Evolutionary conservation across 2,113 vertebrate species (phyloP), one percentile per base, ranked within the genome.

Genomic region (Scophthalmus maximus): DNA sequence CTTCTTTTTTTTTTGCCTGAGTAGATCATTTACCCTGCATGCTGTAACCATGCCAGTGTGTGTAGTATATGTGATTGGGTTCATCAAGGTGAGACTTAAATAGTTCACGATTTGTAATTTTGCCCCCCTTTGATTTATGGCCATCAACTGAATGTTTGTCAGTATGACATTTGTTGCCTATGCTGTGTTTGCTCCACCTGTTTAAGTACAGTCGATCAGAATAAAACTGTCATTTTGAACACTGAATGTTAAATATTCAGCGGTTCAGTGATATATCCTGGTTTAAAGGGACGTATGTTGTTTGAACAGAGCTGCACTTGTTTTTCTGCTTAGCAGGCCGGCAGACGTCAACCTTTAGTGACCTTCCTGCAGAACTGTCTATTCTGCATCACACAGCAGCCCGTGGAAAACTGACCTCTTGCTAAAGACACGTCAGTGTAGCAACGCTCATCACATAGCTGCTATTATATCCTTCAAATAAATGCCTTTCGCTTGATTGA

Each of bases 11-110:
- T 90, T 87, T 82, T 84, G 72, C 29, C 15, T 14, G 22, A 86
- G 92, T 94, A 68, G 79, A 94, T 94, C 71, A 94, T 94, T 94
- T 87, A 93, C 92, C 78, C 29, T 58, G 75, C 36, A 30, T 68
- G 40, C 53, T 82, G 79, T 59, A 73, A 53, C 57, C 3, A 4
- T 83, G 87, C 80, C 84, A 70, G 64, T 79, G 36, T 52, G 47
- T 53, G 55, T 76, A 52, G 22, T 63, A 57, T 87, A 65, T 80
- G 78, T 69, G 47, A 73, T 47, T n/a, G 29, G 25, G 59, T 80
- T 76, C 69, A 74, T 74, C 14, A 44, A 40, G 60, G 69, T 64
- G 42, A 72, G 58, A 32, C 64, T 70, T 62, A 36, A 25, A 61
- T 64, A 71, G 56, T 56, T 17, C 25, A 67, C 11, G 6, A 57